phyloP scores from a whole-genome alignment of 2,888 invertebrate species.

The Troides oblongomaculatus region DNA sequence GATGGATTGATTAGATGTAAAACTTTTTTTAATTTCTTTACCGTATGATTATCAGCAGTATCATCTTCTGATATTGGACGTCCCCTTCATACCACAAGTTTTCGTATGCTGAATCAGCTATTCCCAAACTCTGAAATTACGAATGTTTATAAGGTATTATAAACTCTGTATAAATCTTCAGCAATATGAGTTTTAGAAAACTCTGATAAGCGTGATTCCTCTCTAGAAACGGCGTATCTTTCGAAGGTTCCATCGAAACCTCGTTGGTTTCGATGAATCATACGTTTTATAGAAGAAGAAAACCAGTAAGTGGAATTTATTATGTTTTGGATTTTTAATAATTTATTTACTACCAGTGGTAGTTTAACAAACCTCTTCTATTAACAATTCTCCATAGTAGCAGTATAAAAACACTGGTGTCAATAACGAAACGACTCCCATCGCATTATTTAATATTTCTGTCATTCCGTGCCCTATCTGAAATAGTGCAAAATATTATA shows the following conservation, averaged over 20 bases:
- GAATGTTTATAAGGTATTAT: not conserved
- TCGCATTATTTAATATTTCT: constrained; percentile 42
- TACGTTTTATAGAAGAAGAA: no score
- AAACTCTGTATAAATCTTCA: not conserved
- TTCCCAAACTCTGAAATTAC: constrained; percentile 34
- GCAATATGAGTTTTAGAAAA: not conserved
- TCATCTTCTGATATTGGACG: constrained; percentile 33
- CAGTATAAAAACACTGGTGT: constrained; percentile 47
- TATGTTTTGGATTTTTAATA: no score
- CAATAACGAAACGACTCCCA: constrained; percentile 38
- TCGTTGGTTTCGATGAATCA: no score
- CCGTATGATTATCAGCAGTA: constrained; percentile 35
- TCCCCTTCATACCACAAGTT: constrained; percentile 35
- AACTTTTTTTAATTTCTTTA: constrained; percentile 4
- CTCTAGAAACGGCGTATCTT: no score
- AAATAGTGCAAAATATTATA: constrained; percentile 52
- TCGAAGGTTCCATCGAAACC: no score
- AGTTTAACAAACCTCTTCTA: constrained; percentile 15
- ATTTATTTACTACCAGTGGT: no score
- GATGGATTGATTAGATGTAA: no score
- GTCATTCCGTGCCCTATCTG: constrained; percentile 41
- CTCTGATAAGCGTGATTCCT: no score
- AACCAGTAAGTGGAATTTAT: no score
- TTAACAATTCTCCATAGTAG: constrained; percentile 48
- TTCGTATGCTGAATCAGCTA: constrained; percentile 36